A percentile compares a stretch with the other conserved stretches of the same genome.
These are phyloP conservation scores for Silvanus unidentatus DNA, from an alignment of 2,888 invertebrate genomes.

Conservation along the genomic window DNA sequence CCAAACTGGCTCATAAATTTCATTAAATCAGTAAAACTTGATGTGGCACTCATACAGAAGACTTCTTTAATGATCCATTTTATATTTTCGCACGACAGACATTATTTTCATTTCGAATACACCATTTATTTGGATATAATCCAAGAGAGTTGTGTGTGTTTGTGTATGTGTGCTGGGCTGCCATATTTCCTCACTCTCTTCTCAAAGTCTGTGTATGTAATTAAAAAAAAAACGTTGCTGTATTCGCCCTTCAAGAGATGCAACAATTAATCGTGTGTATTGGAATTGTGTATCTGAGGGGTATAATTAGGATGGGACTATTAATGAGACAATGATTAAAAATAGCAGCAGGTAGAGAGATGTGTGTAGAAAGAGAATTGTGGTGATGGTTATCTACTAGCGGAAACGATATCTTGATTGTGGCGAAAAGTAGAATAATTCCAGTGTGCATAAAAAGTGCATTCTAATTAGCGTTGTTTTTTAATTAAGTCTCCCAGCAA, in stretches of 20 bases:
- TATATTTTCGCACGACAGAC: conserved; percentile 48
- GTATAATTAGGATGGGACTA: conserved; percentile 9
- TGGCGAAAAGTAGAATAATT: too few relatives aligned
- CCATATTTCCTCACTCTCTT: too few relatives aligned
- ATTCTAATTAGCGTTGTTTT: too few relatives aligned
- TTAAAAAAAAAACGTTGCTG: too few relatives aligned
- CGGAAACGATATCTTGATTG: conserved; percentile 8
- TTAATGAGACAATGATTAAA: conserved; percentile 16
- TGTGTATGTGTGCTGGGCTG: too few relatives aligned
- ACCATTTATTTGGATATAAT: conserved; percentile 39
- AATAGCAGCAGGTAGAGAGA: conserved; percentile 15
- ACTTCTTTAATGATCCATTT: conserved; percentile 48
- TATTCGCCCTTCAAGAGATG: too few relatives aligned
- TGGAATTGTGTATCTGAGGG: too few relatives aligned
- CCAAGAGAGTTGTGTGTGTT: conserved; percentile 34
- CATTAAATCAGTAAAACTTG: conserved; percentile 43
- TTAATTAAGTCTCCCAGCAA: too few relatives aligned
- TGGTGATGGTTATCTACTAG: conserved; percentile 8
- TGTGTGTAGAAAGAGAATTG: not conserved
- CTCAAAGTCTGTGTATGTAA: too few relatives aligned
- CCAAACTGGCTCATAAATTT: conserved; percentile 37
- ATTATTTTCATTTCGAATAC: conserved; percentile 43
- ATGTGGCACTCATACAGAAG: conserved; percentile 42
- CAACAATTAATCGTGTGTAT: too few relatives aligned
- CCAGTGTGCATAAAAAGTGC: too few relatives aligned